These are phyloP conservation scores for Pelodiscus sinensis DNA, from an alignment of 2,113 vertebrate species.

Conservation along the genomic window DNA sequence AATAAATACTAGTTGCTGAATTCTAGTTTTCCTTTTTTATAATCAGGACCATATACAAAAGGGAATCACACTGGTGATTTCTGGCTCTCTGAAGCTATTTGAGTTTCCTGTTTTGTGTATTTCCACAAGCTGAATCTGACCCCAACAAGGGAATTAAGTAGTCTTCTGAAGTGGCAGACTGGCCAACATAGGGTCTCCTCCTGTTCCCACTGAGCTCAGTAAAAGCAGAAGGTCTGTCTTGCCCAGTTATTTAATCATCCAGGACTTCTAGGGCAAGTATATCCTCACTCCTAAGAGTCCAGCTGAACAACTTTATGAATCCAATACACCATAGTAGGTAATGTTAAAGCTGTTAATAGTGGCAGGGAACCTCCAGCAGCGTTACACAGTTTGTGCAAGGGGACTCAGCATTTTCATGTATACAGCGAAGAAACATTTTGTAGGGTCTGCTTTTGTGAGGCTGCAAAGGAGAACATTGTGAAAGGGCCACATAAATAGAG, in stretches of 20 bases:
- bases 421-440: neutral
- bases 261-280: neutral
- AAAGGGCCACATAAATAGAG: neutral
- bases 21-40: conserved; percentile 58
- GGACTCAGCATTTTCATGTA: neutral
- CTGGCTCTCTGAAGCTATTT: conserved; percentile 55
- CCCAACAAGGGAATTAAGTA: conserved; percentile 54
- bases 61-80: conserved; percentile 58
- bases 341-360: neutral
- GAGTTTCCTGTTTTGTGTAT: conserved; percentile 58
- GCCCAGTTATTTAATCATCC: neutral
- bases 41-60: conserved; percentile 68
- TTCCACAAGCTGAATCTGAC: conserved; percentile 58
- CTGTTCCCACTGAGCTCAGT: rapidly evolving
- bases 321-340: neutral
- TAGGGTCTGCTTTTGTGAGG: neutral
- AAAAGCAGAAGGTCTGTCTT: neutral
- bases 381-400: neutral
- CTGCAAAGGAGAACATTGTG: neutral
- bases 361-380: neutral
- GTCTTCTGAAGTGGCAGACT: conserved; percentile 57
- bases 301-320: neutral
- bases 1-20: conserved; percentile 60
- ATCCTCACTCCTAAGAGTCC: neutral
- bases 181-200: neutral